Evolutionary conservation across 1,140 invertebrate species (phyloP), one percentile per base, ranked within the genome.

Genomic region (Drosophila pandora): DNA sequence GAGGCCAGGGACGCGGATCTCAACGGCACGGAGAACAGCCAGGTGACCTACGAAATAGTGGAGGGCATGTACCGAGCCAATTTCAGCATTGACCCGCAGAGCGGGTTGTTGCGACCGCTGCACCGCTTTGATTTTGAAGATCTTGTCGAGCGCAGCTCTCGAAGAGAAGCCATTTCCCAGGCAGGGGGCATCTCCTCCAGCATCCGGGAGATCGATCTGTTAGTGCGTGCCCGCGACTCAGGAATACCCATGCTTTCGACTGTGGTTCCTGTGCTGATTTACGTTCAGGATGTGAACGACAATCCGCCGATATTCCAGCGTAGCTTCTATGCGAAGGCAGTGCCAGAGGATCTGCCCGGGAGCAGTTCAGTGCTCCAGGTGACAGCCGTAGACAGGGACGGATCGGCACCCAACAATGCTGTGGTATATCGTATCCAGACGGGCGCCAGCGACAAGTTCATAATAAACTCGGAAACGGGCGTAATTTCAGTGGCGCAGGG

Each of bases 371-470:
- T 98, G 52, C 82, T 97, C 0, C 95, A 96, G 92, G 95, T 98
- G 2, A 94, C 95, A 92, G 96, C 97, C 1, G 94, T 94, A 72
- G 97, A 98, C 92, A 94, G 93, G 1, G 97, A 99, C 91, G 95
- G 96, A 1, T 98, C 97, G 1, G 93, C 95, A 2, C 96, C 97
- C 1, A 97, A 98, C 90, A 98, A 97, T 90, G 94, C 94, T 54
- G 92, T 99, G 1, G 96, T 97, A 3, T 98, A 99, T 91, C 94
- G 97, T 68, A 97, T 99, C 48, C 95, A 96, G 87, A 94, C 94
- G 63, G 98, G 98, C 4, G 96, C 96, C 2, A 94, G 94, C 23
- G 98, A 98, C 88, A 99, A 98, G 92, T 99, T 99, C 92, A 94
- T 97, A 0, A 97, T 99, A 8, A 95, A 96, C 80, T 94, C 96